Evolutionary conservation across 1,140 invertebrate genomes (phyloP).

Genomic region (Hyphantria cunea): DNA sequence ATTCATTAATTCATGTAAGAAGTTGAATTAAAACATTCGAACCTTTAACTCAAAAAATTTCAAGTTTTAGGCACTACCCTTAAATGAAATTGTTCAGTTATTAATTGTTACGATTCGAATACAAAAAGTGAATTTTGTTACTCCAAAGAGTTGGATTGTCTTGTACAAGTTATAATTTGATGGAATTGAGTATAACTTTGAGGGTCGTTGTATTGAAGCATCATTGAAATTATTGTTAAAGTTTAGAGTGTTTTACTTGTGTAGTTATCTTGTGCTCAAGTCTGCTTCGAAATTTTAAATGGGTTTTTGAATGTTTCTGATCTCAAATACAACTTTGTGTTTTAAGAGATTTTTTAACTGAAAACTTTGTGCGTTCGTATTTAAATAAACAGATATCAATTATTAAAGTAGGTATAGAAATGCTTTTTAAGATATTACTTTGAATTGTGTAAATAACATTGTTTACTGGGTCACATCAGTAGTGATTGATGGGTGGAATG

Average conservation of each 20-base stretch:
- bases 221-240: slow-evolving; percentile 32
- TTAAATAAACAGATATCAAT: too few species aligned
- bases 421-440: too few species aligned
- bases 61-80: slow-evolving; percentile 36
- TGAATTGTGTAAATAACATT: too few species aligned
- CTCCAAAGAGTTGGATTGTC: slow-evolving; percentile 28
- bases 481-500: too few species aligned
- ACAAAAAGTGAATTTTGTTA: slow-evolving; percentile 29
- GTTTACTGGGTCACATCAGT: too few species aligned
- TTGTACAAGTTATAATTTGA: slow-evolving; percentile 33
- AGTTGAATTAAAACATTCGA: slow-evolving; percentile 66
- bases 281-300: slow-evolving; percentile 27
- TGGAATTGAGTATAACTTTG: slow-evolving; percentile 27
- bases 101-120: slow-evolving; percentile 28
- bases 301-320: slow-evolving; percentile 29
- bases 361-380: slow-evolving; percentile 10
- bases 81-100: slow-evolving; percentile 42
- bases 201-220: slow-evolving; percentile 17
- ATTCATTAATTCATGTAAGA: slow-evolving; percentile 70
- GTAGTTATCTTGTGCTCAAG: slow-evolving; percentile 24
- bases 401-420: too few species aligned
- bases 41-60: slow-evolving; percentile 44
- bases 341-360: slow-evolving; percentile 16
- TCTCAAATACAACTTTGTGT: slow-evolving; percentile 17
- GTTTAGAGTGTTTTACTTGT: slow-evolving; percentile 31